These are phyloP conservation scores for Synergus itoensis DNA, from an alignment of 2,888 invertebrate species.

Conservation along the genomic window DNA sequence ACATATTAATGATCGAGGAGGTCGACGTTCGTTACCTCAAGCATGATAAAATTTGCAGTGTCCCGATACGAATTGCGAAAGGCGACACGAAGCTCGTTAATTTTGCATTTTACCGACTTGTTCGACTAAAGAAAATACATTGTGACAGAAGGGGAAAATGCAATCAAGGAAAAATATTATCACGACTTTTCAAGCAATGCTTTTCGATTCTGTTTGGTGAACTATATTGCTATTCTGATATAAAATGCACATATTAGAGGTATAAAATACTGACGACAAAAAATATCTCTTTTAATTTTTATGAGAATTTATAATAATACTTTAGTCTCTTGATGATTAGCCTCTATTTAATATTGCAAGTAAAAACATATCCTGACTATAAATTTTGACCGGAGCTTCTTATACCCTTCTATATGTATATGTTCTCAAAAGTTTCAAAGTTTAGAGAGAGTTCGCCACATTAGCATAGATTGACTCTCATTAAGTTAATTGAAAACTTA, in stretches of 20 bases:
- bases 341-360: background rate
- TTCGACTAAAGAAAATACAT: conserved; percentile 29
- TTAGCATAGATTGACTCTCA: conserved; percentile 3
- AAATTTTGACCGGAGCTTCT: background rate
- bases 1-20: background rate
- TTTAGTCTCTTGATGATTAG: no score
- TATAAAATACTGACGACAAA: background rate
- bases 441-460: background rate
- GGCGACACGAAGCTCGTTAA: conserved; percentile 29
- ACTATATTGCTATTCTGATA: background rate
- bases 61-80: background rate
- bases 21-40: conserved; percentile 11
- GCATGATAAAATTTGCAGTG: conserved; percentile 27
- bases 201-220: background rate
- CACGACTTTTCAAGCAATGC: background rate
- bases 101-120: conserved; percentile 34
- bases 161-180: conserved; percentile 6
- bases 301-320: background rate
- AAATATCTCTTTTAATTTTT: background rate
- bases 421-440: background rate
- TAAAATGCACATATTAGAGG: background rate
- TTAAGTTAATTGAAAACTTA: background rate
- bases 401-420: background rate
- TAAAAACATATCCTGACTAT: background rate
- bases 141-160: conserved; percentile 16